phyloP scores from a whole-genome alignment of 2,113 vertebrate genomes.

The Phrynosoma blainvillii region DNA sequence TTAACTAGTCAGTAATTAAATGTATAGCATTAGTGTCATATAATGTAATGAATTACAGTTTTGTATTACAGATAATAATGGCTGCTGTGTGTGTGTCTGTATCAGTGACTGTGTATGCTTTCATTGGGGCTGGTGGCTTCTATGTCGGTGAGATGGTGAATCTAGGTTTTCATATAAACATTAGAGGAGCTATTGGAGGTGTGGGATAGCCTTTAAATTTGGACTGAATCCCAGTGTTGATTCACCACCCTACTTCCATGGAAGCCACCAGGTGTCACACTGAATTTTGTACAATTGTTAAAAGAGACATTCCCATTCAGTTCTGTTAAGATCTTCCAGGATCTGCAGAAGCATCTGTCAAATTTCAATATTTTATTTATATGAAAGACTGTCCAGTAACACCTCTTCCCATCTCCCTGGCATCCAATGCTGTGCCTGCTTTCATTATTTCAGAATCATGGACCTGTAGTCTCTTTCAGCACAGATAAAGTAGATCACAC shows the following conservation, averaged over 20 bases:
- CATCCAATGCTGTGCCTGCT: too few species aligned
- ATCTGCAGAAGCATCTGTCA: constrained; percentile 3
- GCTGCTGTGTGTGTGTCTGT: neutral
- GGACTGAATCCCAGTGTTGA: too few species aligned
- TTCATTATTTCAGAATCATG: neutral
- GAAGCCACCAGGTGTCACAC: too few species aligned
- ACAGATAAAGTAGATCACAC: neutral
- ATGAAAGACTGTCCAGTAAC: neutral
- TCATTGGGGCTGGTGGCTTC: too few species aligned
- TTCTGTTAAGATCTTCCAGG: neutral
- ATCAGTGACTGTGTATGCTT: too few species aligned
- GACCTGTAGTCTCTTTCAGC: neutral
- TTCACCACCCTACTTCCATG: too few species aligned
- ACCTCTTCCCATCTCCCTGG: neutral
- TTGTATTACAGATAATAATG: neutral
- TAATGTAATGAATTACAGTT: neutral
- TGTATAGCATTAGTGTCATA: neutral
- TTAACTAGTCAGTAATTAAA: constrained; percentile 10
- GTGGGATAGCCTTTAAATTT: too few species aligned
- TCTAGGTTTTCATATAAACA: too few species aligned
- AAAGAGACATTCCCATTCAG: neutral
- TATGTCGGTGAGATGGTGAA: too few species aligned
- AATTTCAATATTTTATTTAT: neutral
- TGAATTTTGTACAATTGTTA: neutral
- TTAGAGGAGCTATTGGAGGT: too few species aligned